Evolutionary conservation across 1,140 invertebrate species (phyloP).

Genomic region (Propsilocerus akamusi): DNA sequence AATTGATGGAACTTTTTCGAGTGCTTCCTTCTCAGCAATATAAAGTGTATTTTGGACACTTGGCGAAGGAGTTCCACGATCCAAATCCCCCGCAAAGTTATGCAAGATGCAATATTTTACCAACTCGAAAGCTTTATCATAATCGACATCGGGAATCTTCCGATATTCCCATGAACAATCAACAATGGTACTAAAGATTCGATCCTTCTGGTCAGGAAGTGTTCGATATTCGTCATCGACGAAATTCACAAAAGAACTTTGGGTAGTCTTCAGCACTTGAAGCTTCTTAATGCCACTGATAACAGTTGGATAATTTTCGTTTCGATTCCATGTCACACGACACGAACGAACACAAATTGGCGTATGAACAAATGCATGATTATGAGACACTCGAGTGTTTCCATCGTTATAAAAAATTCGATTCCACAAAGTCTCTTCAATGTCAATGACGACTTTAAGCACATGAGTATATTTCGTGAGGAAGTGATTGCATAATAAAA

Average conservation of each 20-base stretch:
- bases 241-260: constrained; percentile 58
- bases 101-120: constrained; percentile 48
- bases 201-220: constrained; percentile 47
- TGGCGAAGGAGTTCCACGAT: constrained; percentile 44
- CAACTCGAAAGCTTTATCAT: constrained; percentile 39
- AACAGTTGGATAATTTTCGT: constrained; percentile 29
- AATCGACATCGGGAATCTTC: constrained; percentile 37
- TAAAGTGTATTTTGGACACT: constrained; percentile 60
- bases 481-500: constrained; percentile 49
- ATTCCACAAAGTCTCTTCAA: constrained; percentile 55
- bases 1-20: constrained; percentile 42
- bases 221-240: constrained; percentile 55
- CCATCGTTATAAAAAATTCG: constrained; percentile 30
- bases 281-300: constrained; percentile 44
- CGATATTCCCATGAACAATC: constrained; percentile 51
- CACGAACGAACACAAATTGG: constrained; percentile 40
- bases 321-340: constrained; percentile 37
- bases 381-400: constrained; percentile 32
- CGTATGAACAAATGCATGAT: constrained; percentile 51
- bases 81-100: constrained; percentile 50
- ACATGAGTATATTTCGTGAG: constrained; percentile 50
- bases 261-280: constrained; percentile 51
- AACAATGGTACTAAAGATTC: constrained; percentile 51
- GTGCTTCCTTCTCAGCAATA: constrained; percentile 38
- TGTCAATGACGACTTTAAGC: constrained; percentile 38